Evolutionary conservation across 2,113 vertebrate species (phyloP).

Genomic region (Phylloscopus trochilus): DNA sequence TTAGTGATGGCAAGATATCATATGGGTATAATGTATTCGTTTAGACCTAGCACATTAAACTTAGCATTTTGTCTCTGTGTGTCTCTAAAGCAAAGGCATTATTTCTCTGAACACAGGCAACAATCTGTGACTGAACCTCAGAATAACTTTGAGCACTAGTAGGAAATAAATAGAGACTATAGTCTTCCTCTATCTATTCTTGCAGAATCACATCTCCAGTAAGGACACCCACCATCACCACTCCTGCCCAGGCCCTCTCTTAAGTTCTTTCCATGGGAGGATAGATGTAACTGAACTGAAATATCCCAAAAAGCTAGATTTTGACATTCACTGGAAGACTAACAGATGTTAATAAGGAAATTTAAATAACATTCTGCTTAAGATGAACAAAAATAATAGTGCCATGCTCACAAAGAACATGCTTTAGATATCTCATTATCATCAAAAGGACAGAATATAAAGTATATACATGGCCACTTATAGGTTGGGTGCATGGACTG

Average conservation of each 20-base stretch:
- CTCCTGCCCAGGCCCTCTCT: neutral
- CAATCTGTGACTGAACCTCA: neutral
- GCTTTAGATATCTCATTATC: neutral
- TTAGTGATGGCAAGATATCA: neutral
- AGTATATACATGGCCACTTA: neutral
- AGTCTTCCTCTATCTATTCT: neutral
- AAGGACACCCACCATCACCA: too few relatives aligned
- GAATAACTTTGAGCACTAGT: neutral
- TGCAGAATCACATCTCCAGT: neutral
- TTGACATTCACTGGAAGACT: neutral
- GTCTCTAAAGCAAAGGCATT: neutral
- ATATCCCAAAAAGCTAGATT: neutral
- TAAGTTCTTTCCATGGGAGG: neutral
- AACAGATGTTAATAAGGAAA: neutral
- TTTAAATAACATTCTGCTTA: neutral
- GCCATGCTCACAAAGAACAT: neutral
- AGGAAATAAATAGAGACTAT: neutral
- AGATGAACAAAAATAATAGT: neutral
- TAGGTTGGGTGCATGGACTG: neutral
- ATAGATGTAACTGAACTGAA: neutral
- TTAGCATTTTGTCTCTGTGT: neutral
- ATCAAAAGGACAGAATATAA: neutral
- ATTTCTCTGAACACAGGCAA: neutral
- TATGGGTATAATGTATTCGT: neutral
- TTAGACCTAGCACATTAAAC: neutral